Evolutionary conservation across 2,113 vertebrate genomes (phyloP).

Genomic region (Nycticebus coucang): DNA sequence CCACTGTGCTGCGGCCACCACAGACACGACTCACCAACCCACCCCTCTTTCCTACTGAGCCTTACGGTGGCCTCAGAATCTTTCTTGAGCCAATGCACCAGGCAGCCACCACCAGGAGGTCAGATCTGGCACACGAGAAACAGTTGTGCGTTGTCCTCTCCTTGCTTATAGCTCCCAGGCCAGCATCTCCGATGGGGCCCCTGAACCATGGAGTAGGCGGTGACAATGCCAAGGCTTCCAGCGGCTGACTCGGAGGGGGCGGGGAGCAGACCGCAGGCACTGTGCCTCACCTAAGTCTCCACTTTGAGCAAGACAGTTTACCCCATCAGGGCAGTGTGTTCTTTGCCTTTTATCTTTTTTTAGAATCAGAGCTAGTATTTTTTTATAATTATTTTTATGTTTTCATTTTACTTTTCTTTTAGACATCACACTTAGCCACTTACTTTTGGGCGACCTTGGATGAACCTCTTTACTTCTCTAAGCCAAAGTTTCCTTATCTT

Average conservation of each 20-base stretch:
- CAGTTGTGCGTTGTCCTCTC: background rate
- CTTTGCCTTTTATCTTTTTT: background rate
- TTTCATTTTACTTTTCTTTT: background rate
- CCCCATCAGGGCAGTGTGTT: background rate
- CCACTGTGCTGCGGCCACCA: background rate
- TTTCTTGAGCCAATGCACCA: background rate
- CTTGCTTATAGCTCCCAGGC: background rate
- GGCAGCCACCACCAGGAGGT: background rate
- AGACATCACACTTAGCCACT: background rate
- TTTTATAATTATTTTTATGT: background rate
- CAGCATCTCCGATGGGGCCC: background rate
- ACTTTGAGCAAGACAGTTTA: background rate
- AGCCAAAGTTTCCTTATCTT: background rate
- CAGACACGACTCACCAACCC: background rate
- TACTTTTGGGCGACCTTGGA: background rate
- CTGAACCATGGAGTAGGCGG: background rate
- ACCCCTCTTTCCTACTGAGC: background rate
- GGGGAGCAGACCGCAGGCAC: background rate
- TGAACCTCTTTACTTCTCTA: background rate
- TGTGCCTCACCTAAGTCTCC: background rate
- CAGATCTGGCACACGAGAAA: background rate
- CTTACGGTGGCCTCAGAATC: background rate
- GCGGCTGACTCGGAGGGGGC: background rate
- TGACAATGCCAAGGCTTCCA: background rate
- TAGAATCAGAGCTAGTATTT: background rate